Percentiles rank a stretch among this genome's conserved stretches.
These are phyloP conservation scores for Clarias laeviceps DNA, from an alignment of 2,797 vertebrate species.

Conservation along the genomic window DNA sequence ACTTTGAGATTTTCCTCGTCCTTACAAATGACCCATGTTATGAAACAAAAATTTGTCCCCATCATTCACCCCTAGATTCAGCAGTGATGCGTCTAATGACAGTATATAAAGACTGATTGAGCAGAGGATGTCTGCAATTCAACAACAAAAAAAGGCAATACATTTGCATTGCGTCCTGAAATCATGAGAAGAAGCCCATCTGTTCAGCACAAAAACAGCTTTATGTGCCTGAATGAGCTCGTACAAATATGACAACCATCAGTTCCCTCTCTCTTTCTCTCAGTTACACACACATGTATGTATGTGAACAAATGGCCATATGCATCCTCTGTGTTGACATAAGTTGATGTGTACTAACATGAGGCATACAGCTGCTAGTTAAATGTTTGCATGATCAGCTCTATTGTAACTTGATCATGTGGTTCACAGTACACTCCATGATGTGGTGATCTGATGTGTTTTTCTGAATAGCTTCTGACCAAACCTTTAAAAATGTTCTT, in stretches of 20 bases:
- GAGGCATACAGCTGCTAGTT: constrained; percentile 4
- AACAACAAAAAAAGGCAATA: not conserved
- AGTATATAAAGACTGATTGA: not conserved
- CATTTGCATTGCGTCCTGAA: not conserved
- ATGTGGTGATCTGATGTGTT: not conserved
- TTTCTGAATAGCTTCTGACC: not conserved
- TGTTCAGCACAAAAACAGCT: not conserved
- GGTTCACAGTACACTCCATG: not conserved
- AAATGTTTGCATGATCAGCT: not conserved
- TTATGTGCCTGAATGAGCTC: not conserved
- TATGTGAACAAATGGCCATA: not conserved
- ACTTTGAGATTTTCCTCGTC: no score
- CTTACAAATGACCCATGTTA: not conserved
- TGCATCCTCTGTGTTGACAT: constrained; percentile 1
- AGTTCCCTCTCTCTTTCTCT: not conserved
- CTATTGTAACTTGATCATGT: constrained; percentile 2
- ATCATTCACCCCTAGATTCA: not conserved
- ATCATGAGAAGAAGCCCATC: not conserved
- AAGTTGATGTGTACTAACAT: not conserved
- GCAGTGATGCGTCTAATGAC: not conserved
- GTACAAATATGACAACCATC: not conserved
- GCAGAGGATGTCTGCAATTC: not conserved
- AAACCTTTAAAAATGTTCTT: not conserved
- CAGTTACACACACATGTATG: no score
- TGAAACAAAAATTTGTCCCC: not conserved